Evolutionary conservation across 2,888 invertebrate genomes (phyloP).

Genomic region (Clostera curtula): DNA sequence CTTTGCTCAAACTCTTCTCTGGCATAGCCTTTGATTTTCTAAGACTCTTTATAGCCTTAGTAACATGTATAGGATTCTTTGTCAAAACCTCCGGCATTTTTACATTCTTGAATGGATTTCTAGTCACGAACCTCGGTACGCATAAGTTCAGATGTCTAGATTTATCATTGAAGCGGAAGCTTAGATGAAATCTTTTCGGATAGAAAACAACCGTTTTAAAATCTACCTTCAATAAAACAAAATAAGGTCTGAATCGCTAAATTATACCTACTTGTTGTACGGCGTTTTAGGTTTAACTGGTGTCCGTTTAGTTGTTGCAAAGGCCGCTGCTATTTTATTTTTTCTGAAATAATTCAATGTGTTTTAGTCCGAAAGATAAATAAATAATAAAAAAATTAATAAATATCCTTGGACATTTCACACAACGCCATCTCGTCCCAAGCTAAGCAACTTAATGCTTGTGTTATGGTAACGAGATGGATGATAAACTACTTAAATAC

Average conservation of each 20-base stretch:
- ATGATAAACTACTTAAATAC: too few relatives aligned
- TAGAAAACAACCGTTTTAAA: constrained; percentile 16
- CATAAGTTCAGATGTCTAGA: background rate
- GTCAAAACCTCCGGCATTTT: background rate
- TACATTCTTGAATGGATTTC: background rate
- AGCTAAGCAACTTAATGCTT: too few relatives aligned
- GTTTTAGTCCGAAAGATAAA: too few relatives aligned
- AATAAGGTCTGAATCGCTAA: background rate
- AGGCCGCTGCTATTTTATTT: constrained; percentile 35
- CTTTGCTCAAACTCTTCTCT: constrained; percentile 15
- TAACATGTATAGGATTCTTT: constrained; percentile 1
- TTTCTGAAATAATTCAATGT: constrained; percentile 28
- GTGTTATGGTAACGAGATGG: too few relatives aligned
- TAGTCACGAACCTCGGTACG: background rate
- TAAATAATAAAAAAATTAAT: background rate
- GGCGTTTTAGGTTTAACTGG: constrained; percentile 27
- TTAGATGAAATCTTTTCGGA: constrained; percentile 4
- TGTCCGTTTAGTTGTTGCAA: constrained; percentile 14
- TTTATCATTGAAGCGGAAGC: background rate
- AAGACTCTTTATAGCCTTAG: constrained; percentile 10
- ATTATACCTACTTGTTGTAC: constrained; percentile 23
- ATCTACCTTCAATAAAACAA: background rate
- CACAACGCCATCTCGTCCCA: too few relatives aligned
- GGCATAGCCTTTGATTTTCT: constrained; percentile 15
- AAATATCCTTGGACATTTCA: too few relatives aligned